Conservation (phyloP, 1,140 invertebrate species). For the Drosophila sturtevanti region DNA sequence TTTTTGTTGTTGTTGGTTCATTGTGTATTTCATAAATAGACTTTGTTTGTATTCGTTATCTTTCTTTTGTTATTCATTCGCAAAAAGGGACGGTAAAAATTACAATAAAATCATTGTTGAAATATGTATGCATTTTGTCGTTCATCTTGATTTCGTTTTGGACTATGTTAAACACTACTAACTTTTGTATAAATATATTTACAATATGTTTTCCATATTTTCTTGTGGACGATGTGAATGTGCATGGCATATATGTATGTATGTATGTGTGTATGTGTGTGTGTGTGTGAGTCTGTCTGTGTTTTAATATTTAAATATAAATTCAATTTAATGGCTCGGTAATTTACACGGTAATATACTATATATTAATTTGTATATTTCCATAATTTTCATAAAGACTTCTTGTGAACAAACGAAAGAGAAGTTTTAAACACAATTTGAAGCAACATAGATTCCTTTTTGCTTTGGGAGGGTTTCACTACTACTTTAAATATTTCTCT, state of each 20-base stretch:
- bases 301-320: constrained; percentile 69
- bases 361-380: constrained; percentile 52
- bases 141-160: constrained; percentile 34
- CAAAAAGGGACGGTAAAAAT: constrained; percentile 82
- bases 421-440: constrained; percentile 43
- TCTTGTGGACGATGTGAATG: constrained; percentile 37
- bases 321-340: constrained; percentile 82
- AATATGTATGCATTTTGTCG: constrained; percentile 57
- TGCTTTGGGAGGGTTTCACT: constrained; percentile 34
- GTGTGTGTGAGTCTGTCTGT: constrained; percentile 33
- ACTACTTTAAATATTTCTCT: constrained; percentile 33
- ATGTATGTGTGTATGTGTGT: constrained; percentile 38
- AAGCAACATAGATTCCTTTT: constrained; percentile 52
- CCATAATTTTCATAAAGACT: constrained; percentile 58
- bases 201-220: constrained; percentile 43
- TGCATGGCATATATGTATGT: constrained; percentile 53
- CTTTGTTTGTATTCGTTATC: constrained; percentile 48
- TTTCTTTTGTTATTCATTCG: constrained; percentile 31
- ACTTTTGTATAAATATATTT: constrained; percentile 63
- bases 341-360: constrained; percentile 74
- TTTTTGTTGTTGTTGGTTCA: constrained; percentile 58
- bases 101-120: constrained; percentile 82
- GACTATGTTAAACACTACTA: constrained; percentile 34
- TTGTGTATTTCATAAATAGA: constrained; percentile 70
- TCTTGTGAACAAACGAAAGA: constrained; percentile 45